Conservation (phyloP, 2,113 vertebrate species). For the Callionymus lyra region DNA sequence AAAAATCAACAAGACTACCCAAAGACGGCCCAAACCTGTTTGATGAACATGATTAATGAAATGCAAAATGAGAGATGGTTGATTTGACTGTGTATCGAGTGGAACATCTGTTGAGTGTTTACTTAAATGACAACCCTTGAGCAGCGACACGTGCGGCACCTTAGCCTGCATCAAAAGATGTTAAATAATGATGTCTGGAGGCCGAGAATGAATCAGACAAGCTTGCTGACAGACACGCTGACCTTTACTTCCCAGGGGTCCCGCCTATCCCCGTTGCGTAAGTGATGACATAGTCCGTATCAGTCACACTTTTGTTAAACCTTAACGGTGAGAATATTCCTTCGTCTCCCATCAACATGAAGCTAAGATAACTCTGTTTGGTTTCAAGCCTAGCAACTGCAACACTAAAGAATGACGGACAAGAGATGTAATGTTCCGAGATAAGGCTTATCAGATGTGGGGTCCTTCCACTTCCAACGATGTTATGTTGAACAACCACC, state of each 20-base stretch:
- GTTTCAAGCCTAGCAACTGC: slow-evolving; percentile 37
- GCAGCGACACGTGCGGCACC: slow-evolving; percentile 42
- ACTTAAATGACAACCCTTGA: slow-evolving; percentile 31
- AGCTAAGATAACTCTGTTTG: slow-evolving; percentile 36
- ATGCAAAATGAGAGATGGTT: too few species aligned
- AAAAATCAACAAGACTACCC: slow-evolving; percentile 47
- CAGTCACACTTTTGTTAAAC: slow-evolving; percentile 29
- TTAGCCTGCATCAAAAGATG: slow-evolving; percentile 32
- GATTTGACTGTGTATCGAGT: slow-evolving; percentile 19
- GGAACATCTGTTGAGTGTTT: slow-evolving; percentile 53
- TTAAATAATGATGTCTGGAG: slow-evolving; percentile 25
- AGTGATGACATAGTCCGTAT: slow-evolving; percentile 29
- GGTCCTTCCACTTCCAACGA: too few species aligned
- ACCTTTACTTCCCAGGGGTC: slow-evolving; percentile 7
- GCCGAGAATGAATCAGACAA: slow-evolving; percentile 19
- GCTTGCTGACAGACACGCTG: slow-evolving; percentile 32
- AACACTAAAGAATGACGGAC: slow-evolving; percentile 26
- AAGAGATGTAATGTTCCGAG: slow-evolving; percentile 43
- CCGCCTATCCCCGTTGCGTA: slow-evolving; percentile 13
- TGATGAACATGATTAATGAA: slow-evolving; percentile 44
- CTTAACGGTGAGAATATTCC: slow-evolving; percentile 11
- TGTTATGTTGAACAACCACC: slow-evolving; percentile 44
- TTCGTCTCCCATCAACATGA: slow-evolving; percentile 30
- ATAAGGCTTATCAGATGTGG: slow-evolving; percentile 2
- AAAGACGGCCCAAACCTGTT: slow-evolving; percentile 24